Evolutionary conservation across 2,113 vertebrate genomes (phyloP), one percentile per base, ranked within the genome.

Genomic region (Callipepla californica): DNA sequence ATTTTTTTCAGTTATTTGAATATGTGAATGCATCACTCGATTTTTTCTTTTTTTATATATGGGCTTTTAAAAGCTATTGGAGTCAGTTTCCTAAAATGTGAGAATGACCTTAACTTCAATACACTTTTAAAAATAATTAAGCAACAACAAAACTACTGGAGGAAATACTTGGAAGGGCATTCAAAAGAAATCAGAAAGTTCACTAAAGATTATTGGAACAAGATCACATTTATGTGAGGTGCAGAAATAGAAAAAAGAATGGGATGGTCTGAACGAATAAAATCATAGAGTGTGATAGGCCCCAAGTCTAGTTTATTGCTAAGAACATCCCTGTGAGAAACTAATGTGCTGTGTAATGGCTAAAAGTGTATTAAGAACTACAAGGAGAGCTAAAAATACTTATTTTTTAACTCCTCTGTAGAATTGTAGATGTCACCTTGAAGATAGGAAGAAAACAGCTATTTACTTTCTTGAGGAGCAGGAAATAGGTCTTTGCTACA

Each of bases 261-360:
- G 1, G 7, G 25, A 20, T 87, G 14, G 40, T 7, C 44, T 65
- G 53, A 34, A 50, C 38, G 47, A 95, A 93, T 95, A 96, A 97
- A 97, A 85, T 94, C 66, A 91, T 75, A 12, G 16, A 79, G 42
- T 96, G 74, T 96, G 88, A 76, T 93, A 83, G 67, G 62, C 66
- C 82, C 32, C 8, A 92, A 97, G 80, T 67, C 78, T 88, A 50
- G 30, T 96, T 96, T 80, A 88, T 67, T 25, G 55, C 77, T 89
- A 79, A 95, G 91, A 96, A 80, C 50, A 63, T 88, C 75, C 87
- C 67, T 88, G 72, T 5, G 45, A 94, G 85, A 95, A 97, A 87
- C 79, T 95, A 97, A 97, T 95, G 89, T 96, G 80, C 95, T 96
- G 95, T 97, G 89, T 94, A 96, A 96, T 88, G 78, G 81, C 85